A percentile compares a stretch with the other conserved stretches of the same genome.
Conservation (phyloP, 2,888 invertebrate genomes). For the Ichneumon xanthorius region DNA sequence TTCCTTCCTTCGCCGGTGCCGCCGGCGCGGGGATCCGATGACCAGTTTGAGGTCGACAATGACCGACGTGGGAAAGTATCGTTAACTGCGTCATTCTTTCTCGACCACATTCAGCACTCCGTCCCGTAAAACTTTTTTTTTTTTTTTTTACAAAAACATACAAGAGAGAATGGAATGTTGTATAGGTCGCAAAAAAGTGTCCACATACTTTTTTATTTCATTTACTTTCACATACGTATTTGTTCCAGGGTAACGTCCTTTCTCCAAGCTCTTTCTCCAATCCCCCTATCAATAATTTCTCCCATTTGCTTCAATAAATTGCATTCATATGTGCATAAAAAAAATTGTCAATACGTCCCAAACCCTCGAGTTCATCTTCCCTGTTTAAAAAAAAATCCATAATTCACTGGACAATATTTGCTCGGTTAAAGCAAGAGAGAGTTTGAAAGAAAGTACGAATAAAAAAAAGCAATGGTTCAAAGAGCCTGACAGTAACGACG, state of each 20-base stretch:
- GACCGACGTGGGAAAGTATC: conserved; percentile 85
- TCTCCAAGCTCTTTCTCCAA: conserved; percentile 54
- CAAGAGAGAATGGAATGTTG: conserved; percentile 3
- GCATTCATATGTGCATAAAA: neutral
- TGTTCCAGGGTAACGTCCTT: conserved; percentile 27
- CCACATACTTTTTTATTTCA: neutral
- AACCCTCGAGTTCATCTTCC: neutral
- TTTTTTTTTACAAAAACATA: conserved; percentile 11
- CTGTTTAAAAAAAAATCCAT: neutral
- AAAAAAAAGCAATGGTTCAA: neutral
- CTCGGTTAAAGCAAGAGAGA: neutral
- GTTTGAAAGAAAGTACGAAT: neutral
- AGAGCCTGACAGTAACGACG: neutral
- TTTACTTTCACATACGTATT: conserved; percentile 12
- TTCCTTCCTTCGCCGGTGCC: conserved; percentile 81
- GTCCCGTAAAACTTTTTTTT: neutral
- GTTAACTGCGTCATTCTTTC: conserved; percentile 76
- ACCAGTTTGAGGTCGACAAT: conserved; percentile 84
- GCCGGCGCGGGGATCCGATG: conserved; percentile 80
- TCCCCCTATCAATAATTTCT: conserved; percentile 34
- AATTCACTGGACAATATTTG: neutral
- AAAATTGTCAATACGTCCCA: neutral
- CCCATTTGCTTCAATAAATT: conserved; percentile 30
- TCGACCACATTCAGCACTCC: conserved; percentile 17
- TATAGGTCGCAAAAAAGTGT: conserved; percentile 12